phyloP scores from a whole-genome alignment of 1,140 invertebrate species.

The Drosophila varians region DNA sequence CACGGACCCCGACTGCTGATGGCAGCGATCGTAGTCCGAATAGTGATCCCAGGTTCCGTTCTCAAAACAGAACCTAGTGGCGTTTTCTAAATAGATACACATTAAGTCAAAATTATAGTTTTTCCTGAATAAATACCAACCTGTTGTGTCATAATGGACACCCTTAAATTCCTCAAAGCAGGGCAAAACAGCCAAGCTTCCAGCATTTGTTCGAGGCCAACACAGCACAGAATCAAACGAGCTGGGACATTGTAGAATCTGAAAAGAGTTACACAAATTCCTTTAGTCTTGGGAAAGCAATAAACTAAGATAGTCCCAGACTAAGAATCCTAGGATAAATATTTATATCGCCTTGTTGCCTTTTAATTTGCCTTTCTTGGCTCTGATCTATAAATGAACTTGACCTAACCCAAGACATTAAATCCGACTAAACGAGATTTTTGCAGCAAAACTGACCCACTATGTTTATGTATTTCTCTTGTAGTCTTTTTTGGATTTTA shows the following conservation, averaged over 20 bases:
- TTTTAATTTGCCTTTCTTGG: slow-evolving; percentile 7
- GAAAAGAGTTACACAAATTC: not conserved
- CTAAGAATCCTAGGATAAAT: slow-evolving; percentile 20
- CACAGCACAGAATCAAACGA: slow-evolving; percentile 90
- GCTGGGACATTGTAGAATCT: slow-evolving; percentile 84
- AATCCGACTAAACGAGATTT: slow-evolving; percentile 17
- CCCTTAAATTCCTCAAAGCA: slow-evolving; percentile 91
- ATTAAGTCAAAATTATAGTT: not conserved
- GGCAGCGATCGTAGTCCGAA: slow-evolving; percentile 82
- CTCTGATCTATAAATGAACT: slow-evolving; percentile 2
- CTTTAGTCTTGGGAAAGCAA: not conserved
- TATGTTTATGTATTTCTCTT: slow-evolving; percentile 8
- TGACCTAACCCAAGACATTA: slow-evolving; percentile 28
- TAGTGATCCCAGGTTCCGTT: slow-evolving; percentile 83
- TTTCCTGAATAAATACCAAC: slow-evolving; percentile 83
- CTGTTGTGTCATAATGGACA: slow-evolving; percentile 89
- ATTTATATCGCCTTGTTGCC: slow-evolving; percentile 13
- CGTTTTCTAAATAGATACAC: slow-evolving; percentile 77
- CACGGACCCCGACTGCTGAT: slow-evolving; percentile 64
- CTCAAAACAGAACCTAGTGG: slow-evolving; percentile 77
- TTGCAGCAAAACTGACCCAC: slow-evolving; percentile 10
- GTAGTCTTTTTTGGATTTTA: slow-evolving; percentile 21
- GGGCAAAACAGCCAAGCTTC: slow-evolving; percentile 86
- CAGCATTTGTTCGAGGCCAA: slow-evolving; percentile 89
- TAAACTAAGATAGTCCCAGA: slow-evolving; percentile 3